A percentile compares a stretch with the other conserved stretches of the same genome.
Evolutionary conservation across 2,113 vertebrate genomes (phyloP).

Genomic region (Corythoichthys intestinalis): DNA sequence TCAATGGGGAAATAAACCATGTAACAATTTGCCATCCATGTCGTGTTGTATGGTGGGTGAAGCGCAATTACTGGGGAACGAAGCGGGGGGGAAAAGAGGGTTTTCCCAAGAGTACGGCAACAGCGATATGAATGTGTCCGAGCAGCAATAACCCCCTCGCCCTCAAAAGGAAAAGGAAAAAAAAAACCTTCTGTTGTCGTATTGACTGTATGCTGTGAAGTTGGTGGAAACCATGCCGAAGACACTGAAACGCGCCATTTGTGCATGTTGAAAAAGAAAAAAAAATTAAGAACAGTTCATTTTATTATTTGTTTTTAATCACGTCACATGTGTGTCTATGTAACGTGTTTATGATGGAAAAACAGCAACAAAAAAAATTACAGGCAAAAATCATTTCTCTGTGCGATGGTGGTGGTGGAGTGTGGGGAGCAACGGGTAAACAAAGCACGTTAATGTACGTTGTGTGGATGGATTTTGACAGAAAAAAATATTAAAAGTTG

Average conservation of each 20-base stretch:
- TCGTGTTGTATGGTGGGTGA: constrained; percentile 34
- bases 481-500: constrained; percentile 53
- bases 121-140: constrained; percentile 59
- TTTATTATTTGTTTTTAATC: constrained; percentile 11
- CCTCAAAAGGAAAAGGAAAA: constrained; percentile 47
- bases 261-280: constrained; percentile 65
- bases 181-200: constrained; percentile 55
- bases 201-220: constrained; percentile 34
- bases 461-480: constrained; percentile 70
- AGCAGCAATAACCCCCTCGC: constrained; percentile 73
- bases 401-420: constrained; percentile 29
- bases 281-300: constrained; percentile 67
- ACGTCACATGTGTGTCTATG: constrained; percentile 69
- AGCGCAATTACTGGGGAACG: constrained; percentile 61
- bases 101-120: constrained; percentile 29
- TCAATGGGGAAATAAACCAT: constrained; percentile 51
- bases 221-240: constrained; percentile 28
- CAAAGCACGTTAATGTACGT: constrained; percentile 74
- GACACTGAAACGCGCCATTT: constrained; percentile 15
- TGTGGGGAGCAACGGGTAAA: constrained; percentile 33
- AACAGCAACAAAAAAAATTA: constrained; percentile 42
- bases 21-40: constrained; percentile 56
- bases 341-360: constrained; percentile 67
- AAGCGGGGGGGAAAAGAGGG: constrained; percentile 48
- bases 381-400: constrained; percentile 65